Conservation (phyloP, 2,113 vertebrate genomes). For the Origma solitaria region DNA sequence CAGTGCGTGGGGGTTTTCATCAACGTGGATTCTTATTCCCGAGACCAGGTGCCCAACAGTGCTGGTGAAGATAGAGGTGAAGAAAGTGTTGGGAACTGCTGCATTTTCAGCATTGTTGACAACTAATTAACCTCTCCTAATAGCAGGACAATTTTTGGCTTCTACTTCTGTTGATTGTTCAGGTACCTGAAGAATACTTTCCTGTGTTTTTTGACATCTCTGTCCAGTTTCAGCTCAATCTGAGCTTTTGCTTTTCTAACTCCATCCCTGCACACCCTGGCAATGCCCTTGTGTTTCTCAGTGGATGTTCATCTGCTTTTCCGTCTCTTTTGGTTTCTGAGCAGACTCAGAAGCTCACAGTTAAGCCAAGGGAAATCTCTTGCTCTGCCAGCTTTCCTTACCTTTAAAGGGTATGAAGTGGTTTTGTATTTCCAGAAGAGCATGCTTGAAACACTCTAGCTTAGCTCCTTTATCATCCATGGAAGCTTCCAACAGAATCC, state of each 20-base stretch:
- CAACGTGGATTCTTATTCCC: not conserved
- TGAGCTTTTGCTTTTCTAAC: not conserved
- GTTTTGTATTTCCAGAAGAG: not conserved
- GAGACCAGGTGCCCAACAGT: not conserved
- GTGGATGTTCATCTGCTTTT: not conserved
- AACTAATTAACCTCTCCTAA: not conserved
- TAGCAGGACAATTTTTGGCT: not conserved
- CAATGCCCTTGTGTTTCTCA: not conserved
- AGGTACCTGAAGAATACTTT: not conserved
- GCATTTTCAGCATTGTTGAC: not conserved
- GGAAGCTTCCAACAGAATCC: not conserved
- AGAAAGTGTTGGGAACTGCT: not conserved
- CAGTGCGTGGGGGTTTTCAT: rapidly evolving
- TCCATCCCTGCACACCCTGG: not conserved
- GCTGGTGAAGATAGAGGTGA: not conserved
- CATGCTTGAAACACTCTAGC: not conserved
- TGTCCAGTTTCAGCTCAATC: not conserved
- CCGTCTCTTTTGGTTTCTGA: not conserved
- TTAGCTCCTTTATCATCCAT: not conserved
- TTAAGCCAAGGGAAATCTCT: not conserved
- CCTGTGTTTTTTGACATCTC: not conserved
- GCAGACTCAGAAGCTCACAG: not conserved
- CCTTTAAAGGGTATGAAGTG: not conserved
- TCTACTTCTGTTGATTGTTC: not conserved
- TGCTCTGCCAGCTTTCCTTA: not conserved